Conservation (phyloP, 2,888 invertebrate species). For the Oscheius sp. region DNA sequence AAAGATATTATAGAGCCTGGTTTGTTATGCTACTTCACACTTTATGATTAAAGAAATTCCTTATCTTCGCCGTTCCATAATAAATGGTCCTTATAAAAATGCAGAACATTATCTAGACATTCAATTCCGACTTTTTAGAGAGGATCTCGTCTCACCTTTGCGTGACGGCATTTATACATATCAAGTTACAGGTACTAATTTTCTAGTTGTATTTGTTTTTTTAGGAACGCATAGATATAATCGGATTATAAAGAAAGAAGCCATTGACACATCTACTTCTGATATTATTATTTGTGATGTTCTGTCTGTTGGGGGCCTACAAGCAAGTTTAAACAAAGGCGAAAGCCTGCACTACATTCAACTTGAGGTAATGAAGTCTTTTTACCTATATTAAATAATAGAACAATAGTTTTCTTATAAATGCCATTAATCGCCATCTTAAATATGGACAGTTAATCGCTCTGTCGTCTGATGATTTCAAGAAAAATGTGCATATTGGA, state of each 20-base stretch:
- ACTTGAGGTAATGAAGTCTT: background rate
- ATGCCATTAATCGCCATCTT: constrained; percentile 74
- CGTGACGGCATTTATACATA: constrained; percentile 76
- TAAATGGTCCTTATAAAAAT: constrained; percentile 77
- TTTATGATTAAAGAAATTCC: constrained; percentile 59
- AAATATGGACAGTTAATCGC: constrained; percentile 81
- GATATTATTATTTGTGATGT: constrained; percentile 25
- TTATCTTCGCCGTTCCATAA: constrained; percentile 76
- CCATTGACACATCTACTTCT: background rate
- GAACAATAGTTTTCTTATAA: constrained; percentile 4
- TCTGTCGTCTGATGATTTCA: constrained; percentile 80
- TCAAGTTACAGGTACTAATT: constrained; percentile 28
- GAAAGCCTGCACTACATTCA: constrained; percentile 30
- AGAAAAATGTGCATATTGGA: constrained; percentile 78
- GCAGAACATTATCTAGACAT: constrained; percentile 81
- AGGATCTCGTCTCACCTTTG: constrained; percentile 83
- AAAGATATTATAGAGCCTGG: constrained; percentile 58
- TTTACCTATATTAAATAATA: background rate
- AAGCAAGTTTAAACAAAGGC: constrained; percentile 44
- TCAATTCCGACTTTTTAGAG: constrained; percentile 82
- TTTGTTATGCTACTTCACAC: background rate
- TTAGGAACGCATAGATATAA: too few species aligned
- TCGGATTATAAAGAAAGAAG: background rate
- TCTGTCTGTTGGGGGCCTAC: constrained; percentile 38
- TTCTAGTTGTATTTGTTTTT: too few species aligned